A percentile compares a stretch with the other conserved stretches of the same genome.
These are phyloP conservation scores for Arrhamphus sclerolepis DNA, from an alignment of 2,797 vertebrate species.

Conservation along the genomic window DNA sequence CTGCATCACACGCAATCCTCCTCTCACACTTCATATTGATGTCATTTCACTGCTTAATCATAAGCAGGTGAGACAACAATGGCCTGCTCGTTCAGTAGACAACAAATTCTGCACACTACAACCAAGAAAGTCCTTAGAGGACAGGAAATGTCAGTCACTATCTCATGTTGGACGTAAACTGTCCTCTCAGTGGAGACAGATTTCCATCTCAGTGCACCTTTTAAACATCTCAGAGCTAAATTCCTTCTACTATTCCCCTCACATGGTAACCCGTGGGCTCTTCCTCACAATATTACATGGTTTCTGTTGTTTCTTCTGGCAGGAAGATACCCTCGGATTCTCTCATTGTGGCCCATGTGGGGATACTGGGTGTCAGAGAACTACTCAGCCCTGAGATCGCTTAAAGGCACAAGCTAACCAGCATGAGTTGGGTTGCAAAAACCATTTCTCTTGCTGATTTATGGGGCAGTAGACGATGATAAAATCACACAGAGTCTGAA, in stretches of 20 bases:
- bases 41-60: slow-evolving; percentile 29
- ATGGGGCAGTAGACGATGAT: slow-evolving; percentile 64
- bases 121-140: slow-evolving; percentile 45
- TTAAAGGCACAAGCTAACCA: slow-evolving; percentile 67
- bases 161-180: slow-evolving; percentile 66
- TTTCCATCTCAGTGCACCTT: slow-evolving; percentile 70
- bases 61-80: slow-evolving; percentile 27
- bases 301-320: slow-evolving; percentile 75
- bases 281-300: slow-evolving; percentile 71
- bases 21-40: slow-evolving; percentile 19
- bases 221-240: slow-evolving; percentile 68
- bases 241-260: slow-evolving; percentile 12
- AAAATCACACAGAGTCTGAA: slow-evolving; percentile 59
- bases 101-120: slow-evolving; percentile 33
- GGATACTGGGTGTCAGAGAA: slow-evolving; percentile 70
- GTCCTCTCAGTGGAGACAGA: slow-evolving; percentile 68
- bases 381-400: slow-evolving; percentile 67
- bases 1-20: slow-evolving; percentile 49
- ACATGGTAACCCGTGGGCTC: slow-evolving; percentile 65
- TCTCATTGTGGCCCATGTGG: slow-evolving; percentile 56
- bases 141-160: slow-evolving; percentile 62
- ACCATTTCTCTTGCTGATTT: slow-evolving; percentile 72
- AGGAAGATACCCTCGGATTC: slow-evolving; percentile 59
- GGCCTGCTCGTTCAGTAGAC: too few species aligned
- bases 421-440: slow-evolving; percentile 41